Evolutionary conservation across 1,140 invertebrate species (phyloP), one percentile per base, ranked within the genome.

Genomic region (Nasonia giraulti): DNA sequence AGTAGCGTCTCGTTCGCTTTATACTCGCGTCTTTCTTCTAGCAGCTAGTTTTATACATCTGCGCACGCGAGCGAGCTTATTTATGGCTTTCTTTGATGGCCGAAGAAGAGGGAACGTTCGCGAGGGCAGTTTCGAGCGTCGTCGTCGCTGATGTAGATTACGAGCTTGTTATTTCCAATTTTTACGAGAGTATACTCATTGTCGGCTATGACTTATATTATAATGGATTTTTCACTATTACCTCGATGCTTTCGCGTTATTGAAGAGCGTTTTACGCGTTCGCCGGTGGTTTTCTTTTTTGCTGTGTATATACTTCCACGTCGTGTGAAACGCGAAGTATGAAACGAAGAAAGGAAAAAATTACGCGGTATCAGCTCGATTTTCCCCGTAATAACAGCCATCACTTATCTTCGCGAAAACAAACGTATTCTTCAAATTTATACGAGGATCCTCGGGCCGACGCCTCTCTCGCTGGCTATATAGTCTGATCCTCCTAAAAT

Each of bases 1-100:
- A 2, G 33, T 2, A 40, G 31, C 31, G 31, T 40, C 20, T 7
- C 31, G 73, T 20, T 75, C 20, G 73, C 37, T 37, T 33, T 40
- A 37, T 75, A 37, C 20, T 75, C 33, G 73, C 37, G 17, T 62
- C 55, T 62, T 62, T 71, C 31, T 71, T 71, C 69, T 27, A 27
- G 69, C 73, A 40, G 73, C 73, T 74, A 74, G 37, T 74, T 74
- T 74, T 74, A 40, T 74, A 37, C 33, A 37, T 74, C 33, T 20
- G 1, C 10, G n/a, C n/a, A n/a, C n/a, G 33, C 20, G 44, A 55
- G 44, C 75, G 27, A 27, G 27, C 27, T 77, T 77, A 77, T 77
- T 77, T 77, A 77, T 77, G 47, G 44, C 75, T 55, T 55, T 12
- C n/a, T 55, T 77, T 50, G 75, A 77, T 77, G 75, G 12, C 10